A percentile compares a stretch with the other conserved stretches of the same genome.
These are phyloP conservation scores for Nothocercus julius DNA, from an alignment of 2,113 vertebrate genomes.

Conservation along the genomic window DNA sequence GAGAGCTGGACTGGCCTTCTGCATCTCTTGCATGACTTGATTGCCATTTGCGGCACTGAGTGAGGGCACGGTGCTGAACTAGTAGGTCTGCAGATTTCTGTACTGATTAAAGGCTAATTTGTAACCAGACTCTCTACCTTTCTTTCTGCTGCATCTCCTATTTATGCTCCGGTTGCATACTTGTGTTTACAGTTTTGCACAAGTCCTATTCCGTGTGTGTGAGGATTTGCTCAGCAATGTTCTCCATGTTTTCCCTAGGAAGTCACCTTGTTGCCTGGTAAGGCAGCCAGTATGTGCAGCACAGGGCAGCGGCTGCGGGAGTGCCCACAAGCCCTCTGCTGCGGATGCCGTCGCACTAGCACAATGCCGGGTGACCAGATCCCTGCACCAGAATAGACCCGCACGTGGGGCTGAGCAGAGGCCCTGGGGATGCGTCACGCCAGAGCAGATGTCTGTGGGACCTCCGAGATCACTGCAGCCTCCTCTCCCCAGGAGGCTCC, in stretches of 20 bases:
- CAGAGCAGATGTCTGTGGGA: rapidly evolving
- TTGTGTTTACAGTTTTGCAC: background rate
- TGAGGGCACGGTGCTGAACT: background rate
- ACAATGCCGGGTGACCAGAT: background rate
- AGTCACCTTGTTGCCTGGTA: rapidly evolving
- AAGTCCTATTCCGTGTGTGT: rapidly evolving
- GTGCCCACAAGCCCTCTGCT: background rate
- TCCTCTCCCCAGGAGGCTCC: rapidly evolving
- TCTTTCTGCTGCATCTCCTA: background rate
- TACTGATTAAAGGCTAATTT: background rate
- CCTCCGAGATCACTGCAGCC: background rate
- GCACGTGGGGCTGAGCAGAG: too few species aligned
- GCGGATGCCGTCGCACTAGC: rapidly evolving
- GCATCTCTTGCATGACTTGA: background rate
- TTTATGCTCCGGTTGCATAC: background rate
- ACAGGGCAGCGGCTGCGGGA: too few species aligned
- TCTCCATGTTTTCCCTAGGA: background rate
- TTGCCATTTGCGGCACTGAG: rapidly evolving
- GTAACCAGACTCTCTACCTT: background rate
- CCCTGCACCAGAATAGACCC: background rate
- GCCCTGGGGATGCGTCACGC: background rate
- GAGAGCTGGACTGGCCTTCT: background rate
- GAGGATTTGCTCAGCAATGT: background rate
- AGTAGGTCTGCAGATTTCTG: rapidly evolving
- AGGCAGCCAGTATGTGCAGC: background rate